Conservation (phyloP, 2,113 vertebrate species). For the Cebidichthys violaceus region DNA sequence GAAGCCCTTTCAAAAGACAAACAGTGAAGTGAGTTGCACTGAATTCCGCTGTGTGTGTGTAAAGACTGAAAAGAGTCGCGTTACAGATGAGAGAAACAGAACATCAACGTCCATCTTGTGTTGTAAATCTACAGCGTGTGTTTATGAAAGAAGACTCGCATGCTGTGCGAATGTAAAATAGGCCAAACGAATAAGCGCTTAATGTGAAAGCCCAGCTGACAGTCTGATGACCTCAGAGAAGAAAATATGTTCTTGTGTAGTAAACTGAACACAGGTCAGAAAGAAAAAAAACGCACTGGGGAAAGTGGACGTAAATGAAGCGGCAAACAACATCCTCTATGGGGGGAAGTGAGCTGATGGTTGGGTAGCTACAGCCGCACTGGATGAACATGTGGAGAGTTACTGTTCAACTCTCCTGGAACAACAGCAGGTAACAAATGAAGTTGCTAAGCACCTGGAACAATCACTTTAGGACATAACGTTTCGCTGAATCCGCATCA, state of each 20-base stretch:
- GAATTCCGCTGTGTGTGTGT: background rate
- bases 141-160: background rate
- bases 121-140: background rate
- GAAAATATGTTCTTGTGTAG: background rate
- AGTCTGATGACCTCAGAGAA: background rate
- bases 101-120: background rate
- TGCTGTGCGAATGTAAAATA: background rate
- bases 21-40: background rate
- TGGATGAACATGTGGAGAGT: background rate
- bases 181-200: background rate
- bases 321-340: slow-evolving; percentile 2
- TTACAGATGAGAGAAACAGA: background rate
- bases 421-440: slow-evolving; percentile 18
- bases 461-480: background rate
- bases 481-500: background rate
- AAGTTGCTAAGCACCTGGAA: background rate
- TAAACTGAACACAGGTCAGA: background rate
- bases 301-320: background rate
- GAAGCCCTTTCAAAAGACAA: background rate
- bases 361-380: background rate
- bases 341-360: slow-evolving; percentile 2
- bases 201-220: background rate
- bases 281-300: background rate
- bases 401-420: background rate
- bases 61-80: background rate